Evolutionary conservation across 2,113 vertebrate species (phyloP).

Genomic region (Plotosus lineatus): DNA sequence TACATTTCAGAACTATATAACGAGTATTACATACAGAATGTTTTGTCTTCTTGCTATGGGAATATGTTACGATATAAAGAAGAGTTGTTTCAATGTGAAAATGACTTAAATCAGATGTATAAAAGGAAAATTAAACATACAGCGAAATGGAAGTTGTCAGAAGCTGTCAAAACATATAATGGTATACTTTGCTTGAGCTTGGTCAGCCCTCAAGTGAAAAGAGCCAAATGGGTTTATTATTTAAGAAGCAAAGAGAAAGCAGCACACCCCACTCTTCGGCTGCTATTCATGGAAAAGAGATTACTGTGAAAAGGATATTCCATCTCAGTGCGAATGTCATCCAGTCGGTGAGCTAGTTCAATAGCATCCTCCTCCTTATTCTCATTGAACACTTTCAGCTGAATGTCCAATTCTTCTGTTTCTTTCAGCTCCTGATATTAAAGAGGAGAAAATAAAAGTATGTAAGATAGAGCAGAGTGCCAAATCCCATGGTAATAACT

Average conservation of each 20-base stretch:
- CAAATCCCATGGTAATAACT: too few relatives aligned
- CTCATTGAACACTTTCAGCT: slow-evolving; percentile 97
- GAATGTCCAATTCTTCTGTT: slow-evolving; percentile 98
- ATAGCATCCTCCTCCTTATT: slow-evolving; percentile 96
- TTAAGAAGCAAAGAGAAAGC: slow-evolving; percentile 53
- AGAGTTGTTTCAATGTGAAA: not conserved
- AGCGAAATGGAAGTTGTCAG: not conserved
- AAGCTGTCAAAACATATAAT: not conserved
- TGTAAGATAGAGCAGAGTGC: too few relatives aligned
- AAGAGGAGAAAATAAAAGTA: not conserved
- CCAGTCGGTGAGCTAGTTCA: slow-evolving; percentile 92
- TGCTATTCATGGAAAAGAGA: not conserved
- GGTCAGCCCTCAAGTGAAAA: slow-evolving; percentile 65
- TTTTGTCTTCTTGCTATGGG: not conserved
- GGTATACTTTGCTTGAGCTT: slow-evolving; percentile 40
- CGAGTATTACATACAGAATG: not conserved
- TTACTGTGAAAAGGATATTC: slow-evolving; percentile 92
- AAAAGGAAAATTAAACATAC: not conserved
- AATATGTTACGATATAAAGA: not conserved
- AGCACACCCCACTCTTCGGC: slow-evolving; percentile 46
- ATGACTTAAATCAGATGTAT: not conserved
- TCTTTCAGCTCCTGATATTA: slow-evolving; percentile 86
- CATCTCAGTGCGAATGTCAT: slow-evolving; percentile 95
- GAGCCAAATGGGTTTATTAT: slow-evolving; percentile 48
- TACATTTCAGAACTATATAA: not conserved